Conservation (phyloP, 2,888 invertebrate genomes). For the Patella depressa region DNA sequence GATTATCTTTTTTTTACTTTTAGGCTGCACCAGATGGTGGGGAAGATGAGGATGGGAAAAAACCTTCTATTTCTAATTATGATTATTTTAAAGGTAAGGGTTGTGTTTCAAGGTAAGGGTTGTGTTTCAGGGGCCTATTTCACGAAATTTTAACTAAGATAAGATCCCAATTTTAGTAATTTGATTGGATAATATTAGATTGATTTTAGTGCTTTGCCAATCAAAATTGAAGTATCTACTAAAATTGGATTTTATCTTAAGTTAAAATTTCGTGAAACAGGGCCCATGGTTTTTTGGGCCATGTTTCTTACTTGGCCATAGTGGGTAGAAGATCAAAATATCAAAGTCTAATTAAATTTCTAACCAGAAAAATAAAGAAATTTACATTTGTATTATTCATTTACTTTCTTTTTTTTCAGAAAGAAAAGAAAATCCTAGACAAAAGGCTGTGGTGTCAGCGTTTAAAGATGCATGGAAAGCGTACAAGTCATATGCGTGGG, state of each 20-base stretch:
- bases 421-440: constrained; percentile 83
- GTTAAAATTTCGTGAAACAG: too few species aligned
- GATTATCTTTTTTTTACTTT: constrained; percentile 3
- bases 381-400: neutral
- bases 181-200: too few species aligned
- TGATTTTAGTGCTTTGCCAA: too few species aligned
- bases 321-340: too few species aligned
- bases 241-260: too few species aligned
- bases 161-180: too few species aligned
- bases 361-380: neutral
- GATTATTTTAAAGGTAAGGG: constrained; percentile 46
- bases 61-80: constrained; percentile 26
- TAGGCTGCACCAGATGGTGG: constrained; percentile 27
- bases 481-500: constrained; percentile 96
- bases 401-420: constrained; percentile 30
- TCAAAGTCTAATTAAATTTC: too few species aligned
- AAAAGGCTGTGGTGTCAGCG: constrained; percentile 87
- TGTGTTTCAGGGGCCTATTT: too few species aligned
- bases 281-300: neutral
- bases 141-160: too few species aligned
- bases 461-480: constrained; percentile 95
- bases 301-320: neutral
- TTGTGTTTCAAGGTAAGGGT: constrained; percentile 33
- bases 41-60: constrained; percentile 18
- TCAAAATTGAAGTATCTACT: too few species aligned